Evolutionary conservation across 1,140 invertebrate species (phyloP).

Genomic region (Ectropis grisescens): DNA sequence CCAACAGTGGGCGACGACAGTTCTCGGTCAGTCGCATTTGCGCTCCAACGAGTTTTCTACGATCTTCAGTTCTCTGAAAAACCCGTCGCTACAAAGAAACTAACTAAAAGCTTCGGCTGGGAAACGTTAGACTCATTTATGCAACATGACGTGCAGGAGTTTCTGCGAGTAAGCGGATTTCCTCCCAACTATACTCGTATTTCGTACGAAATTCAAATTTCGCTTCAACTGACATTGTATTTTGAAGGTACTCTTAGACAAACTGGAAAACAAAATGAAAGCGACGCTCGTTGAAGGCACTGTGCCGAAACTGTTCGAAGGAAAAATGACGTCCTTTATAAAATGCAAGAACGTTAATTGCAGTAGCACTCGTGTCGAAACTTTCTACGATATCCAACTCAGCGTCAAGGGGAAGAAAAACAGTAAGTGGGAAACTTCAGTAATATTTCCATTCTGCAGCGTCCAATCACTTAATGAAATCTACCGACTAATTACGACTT

Average conservation of each 20-base stretch:
- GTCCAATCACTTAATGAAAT: too few relatives aligned
- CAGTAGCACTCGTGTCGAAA: slow-evolving; percentile 94
- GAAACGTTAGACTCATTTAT: slow-evolving; percentile 99
- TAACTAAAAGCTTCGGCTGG: slow-evolving; percentile 99
- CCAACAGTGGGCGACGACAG: slow-evolving; percentile 98
- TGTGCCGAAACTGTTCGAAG: slow-evolving; percentile 97
- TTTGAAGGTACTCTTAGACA: slow-evolving; percentile 89
- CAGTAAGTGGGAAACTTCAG: slow-evolving; percentile 75
- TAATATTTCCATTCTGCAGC: too few relatives aligned
- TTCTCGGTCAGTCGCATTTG: slow-evolving; percentile 84
- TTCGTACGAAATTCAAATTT: slow-evolving; percentile 4
- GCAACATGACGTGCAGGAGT: slow-evolving; percentile 94
- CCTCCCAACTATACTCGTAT: not conserved
- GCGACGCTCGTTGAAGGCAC: slow-evolving; percentile 93
- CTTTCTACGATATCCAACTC: slow-evolving; percentile 99
- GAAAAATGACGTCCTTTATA: slow-evolving; percentile 99
- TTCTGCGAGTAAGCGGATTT: slow-evolving; percentile 39
- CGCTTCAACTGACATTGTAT: not conserved
- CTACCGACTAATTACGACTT: too few relatives aligned
- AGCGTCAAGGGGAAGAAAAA: slow-evolving; percentile 99
- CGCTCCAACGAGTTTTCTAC: slow-evolving; percentile 98
- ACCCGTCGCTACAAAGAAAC: slow-evolving; percentile 98
- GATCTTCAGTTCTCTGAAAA: slow-evolving; percentile 99
- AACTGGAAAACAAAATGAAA: slow-evolving; percentile 99
- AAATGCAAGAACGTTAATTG: slow-evolving; percentile 99